Conservation (phyloP, 2,113 vertebrate species). For the Tonatia bakeri region DNA sequence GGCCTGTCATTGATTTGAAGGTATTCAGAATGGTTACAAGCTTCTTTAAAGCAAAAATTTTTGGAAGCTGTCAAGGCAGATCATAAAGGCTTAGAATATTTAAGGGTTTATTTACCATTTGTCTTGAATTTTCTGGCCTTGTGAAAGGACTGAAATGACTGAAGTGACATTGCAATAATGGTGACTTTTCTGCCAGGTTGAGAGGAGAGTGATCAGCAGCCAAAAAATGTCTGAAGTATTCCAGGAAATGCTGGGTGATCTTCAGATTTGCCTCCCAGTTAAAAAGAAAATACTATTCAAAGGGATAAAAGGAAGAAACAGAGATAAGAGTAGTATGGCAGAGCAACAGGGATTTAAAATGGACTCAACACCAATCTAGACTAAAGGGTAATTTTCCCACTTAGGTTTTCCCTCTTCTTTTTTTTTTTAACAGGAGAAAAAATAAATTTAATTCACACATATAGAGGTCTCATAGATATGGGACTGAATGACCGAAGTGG, state of each 20-base stretch:
- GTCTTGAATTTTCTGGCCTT: background rate
- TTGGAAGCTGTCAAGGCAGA: background rate
- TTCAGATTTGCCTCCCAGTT: background rate
- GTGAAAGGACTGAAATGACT: background rate
- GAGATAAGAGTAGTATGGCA: background rate
- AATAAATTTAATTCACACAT: no score
- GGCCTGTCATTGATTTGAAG: background rate
- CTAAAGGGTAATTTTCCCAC: background rate
- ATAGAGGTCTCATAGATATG: no score
- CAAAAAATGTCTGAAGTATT: background rate
- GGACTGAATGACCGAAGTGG: no score
- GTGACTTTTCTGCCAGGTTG: background rate
- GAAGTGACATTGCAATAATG: background rate
- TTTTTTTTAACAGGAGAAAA: no score
- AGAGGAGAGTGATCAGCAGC: background rate
- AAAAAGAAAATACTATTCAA: background rate
- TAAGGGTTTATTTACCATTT: background rate
- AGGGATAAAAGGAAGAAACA: background rate
- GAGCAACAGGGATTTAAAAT: background rate
- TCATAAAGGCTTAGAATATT: background rate
- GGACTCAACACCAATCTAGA: background rate
- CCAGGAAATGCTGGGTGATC: background rate
- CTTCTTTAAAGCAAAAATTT: background rate
- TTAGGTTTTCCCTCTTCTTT: background rate
- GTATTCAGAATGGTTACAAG: background rate